These are phyloP conservation scores for Vicugna pacos DNA, from an alignment of 2,113 vertebrate species.

Conservation along the genomic window DNA sequence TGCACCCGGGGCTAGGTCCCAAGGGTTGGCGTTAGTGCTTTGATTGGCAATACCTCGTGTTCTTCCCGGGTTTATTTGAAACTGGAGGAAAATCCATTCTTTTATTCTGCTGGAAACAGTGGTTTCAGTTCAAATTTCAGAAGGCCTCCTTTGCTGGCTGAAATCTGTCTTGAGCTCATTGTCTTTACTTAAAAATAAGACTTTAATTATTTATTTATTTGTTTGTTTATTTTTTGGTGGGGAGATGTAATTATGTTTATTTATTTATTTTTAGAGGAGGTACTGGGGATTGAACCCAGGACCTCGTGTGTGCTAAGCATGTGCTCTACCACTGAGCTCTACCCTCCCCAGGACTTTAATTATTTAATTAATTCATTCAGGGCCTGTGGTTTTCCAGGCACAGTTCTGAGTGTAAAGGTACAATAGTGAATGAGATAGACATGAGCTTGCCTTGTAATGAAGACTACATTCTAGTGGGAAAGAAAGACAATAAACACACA, in stretches of 20 bases:
- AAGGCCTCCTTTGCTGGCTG: not conserved
- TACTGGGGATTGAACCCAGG: too few relatives aligned
- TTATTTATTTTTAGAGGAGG: too few relatives aligned
- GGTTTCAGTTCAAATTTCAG: constrained; percentile 22
- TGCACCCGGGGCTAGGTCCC: constrained; percentile 41
- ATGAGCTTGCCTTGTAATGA: not conserved
- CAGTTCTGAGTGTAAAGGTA: not conserved
- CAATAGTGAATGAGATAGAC: not conserved
- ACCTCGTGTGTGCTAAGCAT: too few relatives aligned
- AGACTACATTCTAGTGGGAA: not conserved
- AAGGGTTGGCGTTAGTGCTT: not conserved
- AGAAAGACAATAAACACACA: not conserved
- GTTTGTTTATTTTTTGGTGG: too few relatives aligned
- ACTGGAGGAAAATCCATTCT: constrained; percentile 38
- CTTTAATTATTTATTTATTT: too few relatives aligned
- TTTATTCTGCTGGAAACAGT: not conserved
- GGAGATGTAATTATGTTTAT: not conserved
- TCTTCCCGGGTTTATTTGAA: constrained; percentile 78
- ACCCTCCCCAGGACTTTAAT: not conserved
- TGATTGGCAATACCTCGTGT: constrained; percentile 58
- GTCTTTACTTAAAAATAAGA: not conserved
- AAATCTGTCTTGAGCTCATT: not conserved
- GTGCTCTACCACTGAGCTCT: too few relatives aligned
- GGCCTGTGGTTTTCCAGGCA: not conserved
- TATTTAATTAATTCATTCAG: not conserved